Base-by-base conservation (phyloP, 2,888 invertebrate species). In the Scaeva pyrastri region DNA sequence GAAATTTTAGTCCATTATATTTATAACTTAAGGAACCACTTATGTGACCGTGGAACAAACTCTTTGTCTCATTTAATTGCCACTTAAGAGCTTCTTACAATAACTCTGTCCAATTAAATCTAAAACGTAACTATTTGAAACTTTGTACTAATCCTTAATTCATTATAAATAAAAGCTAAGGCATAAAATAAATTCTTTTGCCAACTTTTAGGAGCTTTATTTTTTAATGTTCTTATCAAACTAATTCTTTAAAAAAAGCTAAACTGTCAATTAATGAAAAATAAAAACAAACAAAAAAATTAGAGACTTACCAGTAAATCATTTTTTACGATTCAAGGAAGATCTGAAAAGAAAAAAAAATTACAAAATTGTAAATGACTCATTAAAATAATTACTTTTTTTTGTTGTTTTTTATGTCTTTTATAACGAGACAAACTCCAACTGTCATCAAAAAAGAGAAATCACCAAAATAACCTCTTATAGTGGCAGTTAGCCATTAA, bases 301-400 rank as follows among this genome's bases (percentile, higher is more conserved):
- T 31, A 12, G 16, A 31, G 26, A 64, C 8, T 31, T 64, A n/a
- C n/a, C n/a, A n/a, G n/a, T n/a, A 31, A 64, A 48, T 64, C 16
- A 64, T 64, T 66, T 52, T 52, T 26, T 7, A 3, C 0, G 52
- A 14, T 26, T 48, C 31, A 26, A 48, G n/a, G 31, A 31, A 19
- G 21, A 6, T 39, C 64, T 58, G 0, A 0, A 0, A 0, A 31
- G 8, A 31, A 31, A 31, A 3, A 2, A 31, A 5, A 31, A 31
- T 7, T 8, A 31, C 10, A 16, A n/a, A 26, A 26, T 43, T 26
- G 16, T 36, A 43, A 66, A 48, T 48, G 48, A 31, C 48, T 66
- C 66, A 66, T 66, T 66, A 48, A 66, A 66, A 66, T 66, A 66
- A 66, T 48, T 31, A 66, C 66, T 36, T 66, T 48, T 39, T 58